Evolutionary conservation across 2,888 invertebrate genomes (phyloP).

Genomic region (Apodemia mormo): DNA sequence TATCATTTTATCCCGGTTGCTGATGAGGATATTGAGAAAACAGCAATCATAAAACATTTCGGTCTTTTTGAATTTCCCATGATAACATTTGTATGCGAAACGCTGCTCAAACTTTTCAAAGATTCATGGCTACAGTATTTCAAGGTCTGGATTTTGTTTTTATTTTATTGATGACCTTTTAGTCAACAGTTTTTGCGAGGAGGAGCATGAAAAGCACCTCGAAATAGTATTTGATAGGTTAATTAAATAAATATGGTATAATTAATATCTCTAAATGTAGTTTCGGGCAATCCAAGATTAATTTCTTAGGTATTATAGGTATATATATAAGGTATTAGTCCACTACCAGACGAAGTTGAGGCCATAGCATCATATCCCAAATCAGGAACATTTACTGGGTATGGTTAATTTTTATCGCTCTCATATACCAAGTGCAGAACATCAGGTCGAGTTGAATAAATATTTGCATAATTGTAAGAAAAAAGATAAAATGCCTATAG

Average conservation of each 20-base stretch:
- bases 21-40: conserved; percentile 7
- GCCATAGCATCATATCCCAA: conserved; percentile 11
- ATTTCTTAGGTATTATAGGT: conserved; percentile 37
- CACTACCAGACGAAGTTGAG: conserved; percentile 9
- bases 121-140: conserved; percentile 27
- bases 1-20: conserved; percentile 17
- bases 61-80: conserved; percentile 17
- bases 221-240: conserved; percentile 31
- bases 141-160: conserved; percentile 36
- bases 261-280: conserved; percentile 34
- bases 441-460: too few relatives aligned
- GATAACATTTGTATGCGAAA: conserved; percentile 21
- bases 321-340: too few relatives aligned
- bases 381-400: conserved; percentile 26
- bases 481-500: too few relatives aligned
- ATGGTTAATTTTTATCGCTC: conserved; percentile 32
- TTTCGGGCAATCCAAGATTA: conserved; percentile 28
- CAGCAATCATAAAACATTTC: not conserved
- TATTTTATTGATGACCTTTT: conserved; percentile 48
- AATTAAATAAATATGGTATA: conserved; percentile 31
- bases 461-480: too few relatives aligned
- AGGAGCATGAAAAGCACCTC: conserved; percentile 33
- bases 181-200: conserved; percentile 28
- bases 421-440: conserved; percentile 17
- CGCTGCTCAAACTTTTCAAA: conserved; percentile 21